These are phyloP conservation scores for Drosophila pachea DNA, from an alignment of 1,140 invertebrate genomes.

Conservation along the genomic window DNA sequence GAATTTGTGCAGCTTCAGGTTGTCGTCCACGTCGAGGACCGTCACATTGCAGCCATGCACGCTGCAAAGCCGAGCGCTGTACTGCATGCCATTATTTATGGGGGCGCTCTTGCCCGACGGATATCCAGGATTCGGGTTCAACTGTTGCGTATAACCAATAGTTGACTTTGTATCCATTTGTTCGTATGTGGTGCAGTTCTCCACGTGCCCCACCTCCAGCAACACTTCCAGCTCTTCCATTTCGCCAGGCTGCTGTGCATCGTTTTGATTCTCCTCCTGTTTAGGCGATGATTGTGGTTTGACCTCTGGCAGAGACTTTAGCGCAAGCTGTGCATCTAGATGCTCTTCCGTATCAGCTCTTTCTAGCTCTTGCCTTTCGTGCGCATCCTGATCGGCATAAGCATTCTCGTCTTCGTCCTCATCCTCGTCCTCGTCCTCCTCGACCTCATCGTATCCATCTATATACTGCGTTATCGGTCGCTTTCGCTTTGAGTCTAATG, in stretches of 20 bases:
- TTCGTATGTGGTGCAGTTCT: conserved; percentile 61
- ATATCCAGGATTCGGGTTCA: not conserved
- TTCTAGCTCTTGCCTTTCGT: too few species aligned
- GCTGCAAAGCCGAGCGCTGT: conserved; percentile 57
- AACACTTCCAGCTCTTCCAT: conserved; percentile 54
- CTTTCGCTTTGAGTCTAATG: not conserved
- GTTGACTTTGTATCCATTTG: conserved; percentile 40
- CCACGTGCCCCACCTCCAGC: conserved; percentile 62
- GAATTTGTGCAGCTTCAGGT: conserved; percentile 63
- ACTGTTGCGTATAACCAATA: conserved; percentile 12
- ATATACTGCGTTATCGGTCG: not conserved
- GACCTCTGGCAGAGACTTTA: not conserved
- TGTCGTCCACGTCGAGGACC: conserved; percentile 31
- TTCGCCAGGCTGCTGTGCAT: conserved; percentile 23
- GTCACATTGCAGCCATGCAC: conserved; percentile 56
- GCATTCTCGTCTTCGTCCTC: not conserved
- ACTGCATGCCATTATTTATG: conserved; percentile 13
- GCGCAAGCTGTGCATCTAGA: not conserved
- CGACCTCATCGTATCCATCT: not conserved
- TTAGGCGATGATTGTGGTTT: not conserved
- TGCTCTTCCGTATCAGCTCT: too few species aligned
- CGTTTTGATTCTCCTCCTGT: not conserved
- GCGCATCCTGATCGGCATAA: not conserved
- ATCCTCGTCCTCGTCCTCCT: conserved; percentile 5
- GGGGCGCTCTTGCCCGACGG: not conserved